These are phyloP conservation scores for Papilio machaon DNA, from an alignment of 1,140 invertebrate genomes.

Conservation along the genomic window DNA sequence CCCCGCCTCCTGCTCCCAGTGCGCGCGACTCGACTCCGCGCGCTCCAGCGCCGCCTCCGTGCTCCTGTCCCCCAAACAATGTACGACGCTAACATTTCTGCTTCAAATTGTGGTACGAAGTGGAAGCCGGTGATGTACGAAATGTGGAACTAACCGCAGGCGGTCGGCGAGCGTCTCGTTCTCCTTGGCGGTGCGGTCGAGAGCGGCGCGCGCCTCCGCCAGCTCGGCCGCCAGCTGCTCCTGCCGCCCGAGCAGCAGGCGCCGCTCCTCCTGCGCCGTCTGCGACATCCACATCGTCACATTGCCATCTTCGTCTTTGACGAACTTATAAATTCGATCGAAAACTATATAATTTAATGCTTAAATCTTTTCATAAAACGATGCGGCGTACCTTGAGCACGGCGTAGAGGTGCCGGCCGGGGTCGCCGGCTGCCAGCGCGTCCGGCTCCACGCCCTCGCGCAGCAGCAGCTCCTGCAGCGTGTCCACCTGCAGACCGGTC, in stretches of 20 bases:
- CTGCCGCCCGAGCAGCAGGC: constrained; percentile 88
- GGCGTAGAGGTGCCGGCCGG: constrained; percentile 93
- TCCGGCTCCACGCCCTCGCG: constrained; percentile 85
- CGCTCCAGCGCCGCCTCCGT: constrained; percentile 88
- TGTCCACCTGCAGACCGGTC: constrained; percentile 79
- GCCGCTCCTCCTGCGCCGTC: constrained; percentile 91
- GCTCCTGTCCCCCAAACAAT: constrained; percentile 56
- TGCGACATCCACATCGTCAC: constrained; percentile 54
- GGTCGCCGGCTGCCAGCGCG: constrained; percentile 84
- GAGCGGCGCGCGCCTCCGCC: constrained; percentile 79
- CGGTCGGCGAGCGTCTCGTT: constrained; percentile 86
- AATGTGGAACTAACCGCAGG: constrained; percentile 72
- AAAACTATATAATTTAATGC: no score
- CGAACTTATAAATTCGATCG: no score
- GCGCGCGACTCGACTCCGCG: constrained; percentile 87
- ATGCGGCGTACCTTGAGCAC: constrained; percentile 86
- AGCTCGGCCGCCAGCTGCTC: constrained; percentile 89
- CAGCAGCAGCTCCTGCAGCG: constrained; percentile 87
- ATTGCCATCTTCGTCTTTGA: not conserved
- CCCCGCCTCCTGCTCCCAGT: constrained; percentile 87
- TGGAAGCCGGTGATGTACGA: no score
- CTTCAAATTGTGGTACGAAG: no score
- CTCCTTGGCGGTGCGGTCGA: constrained; percentile 82
- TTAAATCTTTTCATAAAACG: not conserved
- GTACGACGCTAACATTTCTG: no score